Base-by-base conservation (phyloP, 2,113 vertebrate genomes). In the Chitala chitala region DNA sequence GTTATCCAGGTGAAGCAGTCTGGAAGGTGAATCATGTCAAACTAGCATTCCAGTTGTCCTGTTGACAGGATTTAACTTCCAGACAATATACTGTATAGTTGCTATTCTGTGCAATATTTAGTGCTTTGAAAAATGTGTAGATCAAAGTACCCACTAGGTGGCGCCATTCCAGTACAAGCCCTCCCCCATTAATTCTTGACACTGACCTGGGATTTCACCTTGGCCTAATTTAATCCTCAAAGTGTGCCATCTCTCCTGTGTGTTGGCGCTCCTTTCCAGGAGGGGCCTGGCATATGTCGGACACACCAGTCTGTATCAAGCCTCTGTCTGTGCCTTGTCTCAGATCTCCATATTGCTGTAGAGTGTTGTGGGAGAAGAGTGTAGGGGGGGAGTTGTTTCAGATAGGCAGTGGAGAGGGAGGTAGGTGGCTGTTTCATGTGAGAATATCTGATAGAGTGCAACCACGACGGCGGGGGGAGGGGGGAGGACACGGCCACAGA, bases 161-260 rank as follows among this genome's bases (percentile, higher is more conserved):
- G 54, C 48, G 33, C 61, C 22, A 31, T 54, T 54, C 51, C n/a
- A 33, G n/a, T 42, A 63, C 46, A 20, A 38, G 12, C 15, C 46
- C 75, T 79, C 20, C 69, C 81, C 69, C 81, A 75, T 53, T 12
- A 38, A 55, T 40, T 13, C 79, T 78, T 78, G 75, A 78, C 77
- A 77, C 76, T 75, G 85, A 88, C 86, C 88, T 84, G 78, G 86
- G 89, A 91, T 92, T 89, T 86, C 79, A 89, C 88, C 82, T 92
- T 87, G 87, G 89, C 90, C 92, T 92, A 86, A 93, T 94, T 92
- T 92, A 80, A 68, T 89, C 89, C 83, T 87, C 85, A 92, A 95
- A 95, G 91, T 92, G 78, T 95, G 94, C 91, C 94, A 94, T 91
- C 94, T 94, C 93, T 96, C 94, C 78, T 92, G 93, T 89, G 92